Conservation (phyloP, 2,797 vertebrate species). For the Cephalopachus bancanus region DNA sequence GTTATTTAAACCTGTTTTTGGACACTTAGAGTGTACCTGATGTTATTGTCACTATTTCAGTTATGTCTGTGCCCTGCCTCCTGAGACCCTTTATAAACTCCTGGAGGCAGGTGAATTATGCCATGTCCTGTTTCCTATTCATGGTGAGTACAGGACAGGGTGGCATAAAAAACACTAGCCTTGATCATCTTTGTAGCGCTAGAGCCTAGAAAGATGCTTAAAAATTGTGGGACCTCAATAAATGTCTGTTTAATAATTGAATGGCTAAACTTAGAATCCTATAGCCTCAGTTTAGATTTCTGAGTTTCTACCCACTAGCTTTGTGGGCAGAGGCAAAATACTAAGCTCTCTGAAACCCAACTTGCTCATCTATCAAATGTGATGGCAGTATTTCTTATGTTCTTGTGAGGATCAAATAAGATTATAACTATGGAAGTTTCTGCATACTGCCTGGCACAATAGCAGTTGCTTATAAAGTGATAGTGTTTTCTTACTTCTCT, state of each 20-base stretch:
- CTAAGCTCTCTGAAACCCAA: constrained; percentile 19
- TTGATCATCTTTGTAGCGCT: neutral
- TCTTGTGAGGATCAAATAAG: neutral
- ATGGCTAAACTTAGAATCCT: neutral
- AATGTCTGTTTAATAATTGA: constrained; percentile 17
- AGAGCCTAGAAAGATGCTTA: neutral
- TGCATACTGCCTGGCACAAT: neutral
- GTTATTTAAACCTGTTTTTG: neutral
- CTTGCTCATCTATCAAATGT: constrained; percentile 33
- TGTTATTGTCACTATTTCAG: neutral
- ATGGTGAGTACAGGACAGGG: neutral
- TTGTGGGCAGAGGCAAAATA: constrained; percentile 15
- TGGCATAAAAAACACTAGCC: neutral
- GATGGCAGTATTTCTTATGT: neutral
- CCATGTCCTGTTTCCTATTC: neutral
- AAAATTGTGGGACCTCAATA: neutral
- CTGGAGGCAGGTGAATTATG: neutral
- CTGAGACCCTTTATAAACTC: constrained; percentile 2
- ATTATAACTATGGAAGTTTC: neutral
- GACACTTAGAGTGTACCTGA: neutral
- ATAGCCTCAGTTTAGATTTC: constrained; percentile 5
- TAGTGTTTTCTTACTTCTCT: neutral
- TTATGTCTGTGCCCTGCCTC: neutral
- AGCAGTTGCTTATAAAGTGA: neutral
- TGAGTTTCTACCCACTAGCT: neutral